phyloP scores from a whole-genome alignment of 37 sponge, comb jelly and placozoan species.

The Halichondria panicea region DNA sequence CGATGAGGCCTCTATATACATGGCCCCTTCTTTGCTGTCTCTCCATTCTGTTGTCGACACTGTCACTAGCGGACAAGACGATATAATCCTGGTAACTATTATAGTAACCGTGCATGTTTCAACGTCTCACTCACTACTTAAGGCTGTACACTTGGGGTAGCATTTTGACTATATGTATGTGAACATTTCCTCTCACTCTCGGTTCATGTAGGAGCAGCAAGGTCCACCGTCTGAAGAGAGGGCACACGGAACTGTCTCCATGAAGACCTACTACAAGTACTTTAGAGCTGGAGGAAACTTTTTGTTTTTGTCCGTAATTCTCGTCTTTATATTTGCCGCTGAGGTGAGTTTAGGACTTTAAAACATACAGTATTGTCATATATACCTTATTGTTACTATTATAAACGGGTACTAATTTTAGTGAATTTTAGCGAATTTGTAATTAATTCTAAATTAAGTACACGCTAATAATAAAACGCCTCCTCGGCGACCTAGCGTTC shows the following conservation, averaged over 20 bases:
- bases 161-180: too few species aligned
- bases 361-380: too few species aligned
- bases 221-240: constrained; percentile 59
- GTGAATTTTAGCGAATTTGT: too few species aligned
- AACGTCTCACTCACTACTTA: neutral
- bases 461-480: too few species aligned
- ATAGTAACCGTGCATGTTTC: neutral
- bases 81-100: neutral
- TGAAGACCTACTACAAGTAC: constrained; percentile 68
- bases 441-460: too few species aligned
- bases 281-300: constrained; percentile 62
- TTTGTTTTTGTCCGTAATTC: constrained; percentile 4
- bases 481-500: too few species aligned
- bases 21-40: constrained; percentile 8
- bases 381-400: too few species aligned
- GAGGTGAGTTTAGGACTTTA: too few species aligned
- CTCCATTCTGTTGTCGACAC: constrained; percentile 15
- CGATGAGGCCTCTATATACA: constrained; percentile 18
- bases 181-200: too few species aligned
- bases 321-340: neutral
- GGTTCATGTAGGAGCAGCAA: too few species aligned
- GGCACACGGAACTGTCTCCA: constrained; percentile 52
- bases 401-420: too few species aligned
- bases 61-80: constrained; percentile 20
- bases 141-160: too few species aligned